Conservation (phyloP, 2,888 invertebrate species). For the Dolichopus griseipennis region DNA sequence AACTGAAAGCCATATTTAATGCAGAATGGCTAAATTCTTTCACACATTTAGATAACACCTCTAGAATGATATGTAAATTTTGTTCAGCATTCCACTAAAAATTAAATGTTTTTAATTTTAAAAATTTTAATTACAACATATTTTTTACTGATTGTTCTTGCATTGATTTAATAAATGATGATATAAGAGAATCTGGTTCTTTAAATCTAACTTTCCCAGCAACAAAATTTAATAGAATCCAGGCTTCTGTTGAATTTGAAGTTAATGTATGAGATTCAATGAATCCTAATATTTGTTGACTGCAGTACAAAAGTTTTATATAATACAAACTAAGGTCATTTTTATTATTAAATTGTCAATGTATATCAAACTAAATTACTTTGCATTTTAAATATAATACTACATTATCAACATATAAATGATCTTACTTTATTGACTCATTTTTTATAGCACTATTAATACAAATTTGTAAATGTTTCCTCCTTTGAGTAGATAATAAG, state of each 20-base stretch:
- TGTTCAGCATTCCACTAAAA: slow-evolving; percentile 36
- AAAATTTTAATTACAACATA: not conserved
- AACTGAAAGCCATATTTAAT: slow-evolving; percentile 36
- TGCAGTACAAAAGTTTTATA: slow-evolving; percentile 21
- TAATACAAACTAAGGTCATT: no score
- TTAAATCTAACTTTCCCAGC: slow-evolving; percentile 35
- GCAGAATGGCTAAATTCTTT: slow-evolving; percentile 37
- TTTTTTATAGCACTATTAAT: slow-evolving; percentile 30
- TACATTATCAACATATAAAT: not conserved
- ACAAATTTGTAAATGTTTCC: slow-evolving; percentile 35
- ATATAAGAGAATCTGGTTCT: slow-evolving; percentile 36
- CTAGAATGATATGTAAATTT: slow-evolving; percentile 37
- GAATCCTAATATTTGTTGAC: slow-evolving; percentile 30
- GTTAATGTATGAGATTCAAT: slow-evolving; percentile 39
- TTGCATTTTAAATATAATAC: no score
- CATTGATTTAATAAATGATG: slow-evolving; percentile 18
- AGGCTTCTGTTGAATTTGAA: slow-evolving; percentile 40
- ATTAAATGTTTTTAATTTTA: slow-evolving; percentile 14
- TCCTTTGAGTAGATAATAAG: slow-evolving; percentile 31
- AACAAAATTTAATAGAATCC: slow-evolving; percentile 38
- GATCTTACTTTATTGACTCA: slow-evolving; percentile 22
- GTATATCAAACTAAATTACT: no score
- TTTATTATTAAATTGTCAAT: no score
- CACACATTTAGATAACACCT: slow-evolving; percentile 34
- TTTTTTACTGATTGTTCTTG: not conserved